Base-by-base conservation (phyloP, 2,113 vertebrate species). In the Semnornis frantzii region DNA sequence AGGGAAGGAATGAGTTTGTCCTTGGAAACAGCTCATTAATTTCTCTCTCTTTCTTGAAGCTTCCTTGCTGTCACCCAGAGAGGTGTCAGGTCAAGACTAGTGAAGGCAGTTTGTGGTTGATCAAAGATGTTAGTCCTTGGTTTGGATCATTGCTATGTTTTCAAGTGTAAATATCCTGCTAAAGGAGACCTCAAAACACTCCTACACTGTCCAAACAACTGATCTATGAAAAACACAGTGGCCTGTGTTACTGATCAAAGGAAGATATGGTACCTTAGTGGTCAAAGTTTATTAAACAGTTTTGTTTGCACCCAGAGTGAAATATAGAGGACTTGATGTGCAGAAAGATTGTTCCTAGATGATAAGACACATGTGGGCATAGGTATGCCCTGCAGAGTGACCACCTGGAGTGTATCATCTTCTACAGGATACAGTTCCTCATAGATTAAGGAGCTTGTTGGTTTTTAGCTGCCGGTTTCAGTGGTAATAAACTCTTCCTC, bases 81-180 rank as follows among this genome's bases (percentile, higher is more conserved):
- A 89, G 78, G 92, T 97, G 96, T 96, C 85, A 87, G 92, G 95
- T 96, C 94, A 97, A 70, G 82, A 89, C 72, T 79, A 77, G 73
- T 71, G 64, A 85, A 88, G 50, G 89, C 79, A 66, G 69, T 94
- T 94, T 92, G 80, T 82, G 80, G 92, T 46, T 95, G 89, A 96
- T 95, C 93, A 96, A 96, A 96, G 94, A 95, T 91, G 74, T 86
- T 74, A 93, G 73, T 59, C 63, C 74, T 93, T 81, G 87, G 80
- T 87, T 93, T 85, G 87, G 92, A 80, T 92, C 89, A 84, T 73
- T 77, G 70, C 88, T 78, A 84, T 88, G 83, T 97, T 96, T 96
- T 93, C 90, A 95, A 95, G 92, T 94, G 88, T 96, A 97, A 97
- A 97, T 97, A 97, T 95, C 95, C 95, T 96, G 94, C 93, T 95